Base-by-base conservation (phyloP, 2,888 invertebrate genomes). In the Drosophila rellima region DNA sequence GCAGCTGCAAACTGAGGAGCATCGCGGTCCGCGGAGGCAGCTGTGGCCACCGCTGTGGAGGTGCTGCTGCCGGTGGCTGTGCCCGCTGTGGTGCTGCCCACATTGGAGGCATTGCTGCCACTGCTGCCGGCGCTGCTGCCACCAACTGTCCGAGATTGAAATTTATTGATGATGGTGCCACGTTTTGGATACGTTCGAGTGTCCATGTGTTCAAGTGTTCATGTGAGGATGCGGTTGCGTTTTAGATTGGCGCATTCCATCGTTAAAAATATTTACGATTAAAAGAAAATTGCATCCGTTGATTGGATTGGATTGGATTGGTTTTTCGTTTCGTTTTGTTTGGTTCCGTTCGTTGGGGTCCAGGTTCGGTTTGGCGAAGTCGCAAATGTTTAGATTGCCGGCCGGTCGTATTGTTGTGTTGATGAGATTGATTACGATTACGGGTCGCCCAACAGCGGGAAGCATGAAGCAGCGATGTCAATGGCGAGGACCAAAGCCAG, bases 1-100 rank as follows among this genome's bases (percentile, higher is more conserved):
- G 91, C 37, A 37, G 92, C 84, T 5, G 74, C 86, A 72, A 91
- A 92, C 71, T 91, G 92, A 76, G 88, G 92, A 63, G 89, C 91
- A 37, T 87, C 82, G 84, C 81, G 73, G 74, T 73, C 42, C 60
- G 64, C 45, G 47, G 81, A 20, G 7, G 72, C 78, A 39, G 86
- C 74, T 37, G 80, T 47, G 42, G 76, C 80, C 26, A 76, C 78
- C 39, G 77, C 80, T 52, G 82, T 82, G 45, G 89, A 80, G 47
- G 80, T 87, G 70, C 82, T 84, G 68, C 75, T 87, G 44, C 89
- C 77, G 6, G 81, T 84, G 45, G 76, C 71, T 5, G 82, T 77
- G 59, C 82, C 82, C 20, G 83, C 87, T 26, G 83, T 70, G 56
- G 80, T 73, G 67, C 83, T 84, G 69, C 84, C 82, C 63, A 85